Evolutionary conservation across 1,140 invertebrate species (phyloP), one percentile per base, ranked within the genome.

Genomic region (Gonioctena quinquepunctata): DNA sequence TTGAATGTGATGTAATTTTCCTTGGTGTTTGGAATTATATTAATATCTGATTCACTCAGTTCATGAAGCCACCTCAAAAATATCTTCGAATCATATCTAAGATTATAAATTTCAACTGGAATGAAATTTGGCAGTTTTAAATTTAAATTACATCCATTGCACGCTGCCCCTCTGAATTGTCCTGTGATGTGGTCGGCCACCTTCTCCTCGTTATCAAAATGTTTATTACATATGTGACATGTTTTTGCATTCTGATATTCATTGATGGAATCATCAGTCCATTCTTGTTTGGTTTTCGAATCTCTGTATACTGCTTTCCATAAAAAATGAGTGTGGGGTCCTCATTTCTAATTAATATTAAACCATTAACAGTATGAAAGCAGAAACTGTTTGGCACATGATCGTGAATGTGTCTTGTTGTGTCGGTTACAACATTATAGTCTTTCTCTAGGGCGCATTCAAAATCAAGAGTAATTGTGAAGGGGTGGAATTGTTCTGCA

Each of bases 1-100:
- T 54, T 64, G 25, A 67, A 67, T 5, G 65, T 64, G 5, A 67
- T 64, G 25, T 67, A 67, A 8, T 67, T n/a, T n/a, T n/a, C n/a
- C n/a, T n/a, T n/a, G n/a, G n/a, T n/a, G n/a, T n/a, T n/a, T n/a
- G n/a, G n/a, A n/a, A n/a, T n/a, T n/a, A n/a, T n/a, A n/a, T n/a
- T n/a, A n/a, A n/a, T n/a, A n/a, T n/a, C n/a, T n/a, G n/a, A n/a
- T 63, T 62, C 52, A 66, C 28, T 66, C 22, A 59, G 19, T 61
- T 61, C 18, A 6, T 6, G 19, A 5, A 66, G 18, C 52, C 52
- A 62, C 19, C 22, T 21, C 33, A 59, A 57, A 66, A 66, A 66
- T 67, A 67, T 23, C 21, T 63, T 65, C 8, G 21, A 64, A 25
- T 67, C 65, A 28, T 67, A 67, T 23, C 22, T 67, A 6, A 67